These are phyloP conservation scores for Xiphophorus hellerii DNA, from an alignment of 2,113 vertebrate genomes.

Conservation along the genomic window DNA sequence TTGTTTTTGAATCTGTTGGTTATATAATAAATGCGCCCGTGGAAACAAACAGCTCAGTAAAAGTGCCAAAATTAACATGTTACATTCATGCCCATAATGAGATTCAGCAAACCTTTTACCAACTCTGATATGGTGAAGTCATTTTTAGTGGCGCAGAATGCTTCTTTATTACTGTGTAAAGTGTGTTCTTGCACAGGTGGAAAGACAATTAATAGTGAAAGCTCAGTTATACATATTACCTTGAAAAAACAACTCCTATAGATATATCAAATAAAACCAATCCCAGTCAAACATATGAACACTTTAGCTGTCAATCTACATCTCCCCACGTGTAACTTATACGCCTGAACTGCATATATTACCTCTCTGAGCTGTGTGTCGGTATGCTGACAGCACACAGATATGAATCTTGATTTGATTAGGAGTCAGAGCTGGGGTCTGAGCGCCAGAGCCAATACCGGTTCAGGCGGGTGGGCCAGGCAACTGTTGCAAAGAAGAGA, in stretches of 20 bases:
- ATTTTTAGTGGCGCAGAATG: constrained; percentile 14
- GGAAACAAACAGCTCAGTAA: neutral
- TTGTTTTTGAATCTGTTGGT: neutral
- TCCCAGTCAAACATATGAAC: constrained; percentile 64
- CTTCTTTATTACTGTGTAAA: constrained; percentile 10
- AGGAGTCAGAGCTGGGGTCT: constrained; percentile 64
- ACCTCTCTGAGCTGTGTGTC: constrained; percentile 50
- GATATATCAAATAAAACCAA: constrained; percentile 63
- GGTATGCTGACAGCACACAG: constrained; percentile 77
- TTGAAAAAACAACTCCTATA: constrained; percentile 31
- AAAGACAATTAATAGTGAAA: constrained; percentile 25
- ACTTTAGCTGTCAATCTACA: constrained; percentile 72
- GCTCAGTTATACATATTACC: constrained; percentile 16
- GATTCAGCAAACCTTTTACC: neutral
- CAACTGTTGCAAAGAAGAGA: constrained; percentile 53
- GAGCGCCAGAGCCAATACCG: constrained; percentile 49
- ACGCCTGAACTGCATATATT: constrained; percentile 50
- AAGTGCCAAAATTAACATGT: neutral
- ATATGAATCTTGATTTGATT: constrained; percentile 82
- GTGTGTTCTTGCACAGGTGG: constrained; percentile 14
- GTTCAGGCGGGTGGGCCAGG: constrained; percentile 47
- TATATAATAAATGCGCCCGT: neutral
- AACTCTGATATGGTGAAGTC: constrained; percentile 35
- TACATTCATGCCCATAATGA: constrained; percentile 5
- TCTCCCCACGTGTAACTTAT: constrained; percentile 70